Evolutionary conservation across 1,140 invertebrate genomes (phyloP), one percentile per base, ranked within the genome.

Genomic region (Coboldia fuscipes): DNA sequence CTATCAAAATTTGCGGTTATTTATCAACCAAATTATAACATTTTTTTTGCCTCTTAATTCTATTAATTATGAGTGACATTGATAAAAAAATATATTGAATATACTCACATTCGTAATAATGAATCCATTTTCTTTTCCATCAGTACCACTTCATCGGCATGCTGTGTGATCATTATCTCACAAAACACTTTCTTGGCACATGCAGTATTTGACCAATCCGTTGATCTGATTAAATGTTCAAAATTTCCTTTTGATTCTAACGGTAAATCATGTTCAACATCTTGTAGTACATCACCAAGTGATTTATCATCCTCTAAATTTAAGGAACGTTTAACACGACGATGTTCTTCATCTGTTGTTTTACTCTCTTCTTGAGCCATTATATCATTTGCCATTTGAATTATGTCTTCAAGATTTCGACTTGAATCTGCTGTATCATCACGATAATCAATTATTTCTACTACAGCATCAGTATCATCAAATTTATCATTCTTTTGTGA

Each of bases 61-160:
- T n/a, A n/a, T n/a, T n/a, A n/a, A n/a, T n/a, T n/a, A n/a, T n/a
- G n/a, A n/a, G n/a, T n/a, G n/a, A n/a, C n/a, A n/a, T n/a, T 3
- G 10, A 14, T 12, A n/a, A 8, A 33, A 21, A 14, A 15, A 29
- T 18, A 19, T 7, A 23, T 9, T 12, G 10, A 37, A 33, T 15
- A 27, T 54, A 75, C 74, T 79, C 57, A 80, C 75, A 71, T 59
- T 46, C 62, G 60, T 6, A 78, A 45, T 41, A 77, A 58, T 10
- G 64, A 63, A 19, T 66, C 62, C 71, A 79, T 79, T 48, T 73
- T 75, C 51, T 81, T 79, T 49, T 81, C 75, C 75, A 78, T 78
- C 2, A 72, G 54, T 10, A 67, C 61, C 17, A 70, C 50, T 4
- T 72, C 68, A 37, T 78, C 73, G 0, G 65, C 53, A 17, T 65